Conservation (phyloP, 2,888 invertebrate genomes). For the Muschampia plurimacula region DNA sequence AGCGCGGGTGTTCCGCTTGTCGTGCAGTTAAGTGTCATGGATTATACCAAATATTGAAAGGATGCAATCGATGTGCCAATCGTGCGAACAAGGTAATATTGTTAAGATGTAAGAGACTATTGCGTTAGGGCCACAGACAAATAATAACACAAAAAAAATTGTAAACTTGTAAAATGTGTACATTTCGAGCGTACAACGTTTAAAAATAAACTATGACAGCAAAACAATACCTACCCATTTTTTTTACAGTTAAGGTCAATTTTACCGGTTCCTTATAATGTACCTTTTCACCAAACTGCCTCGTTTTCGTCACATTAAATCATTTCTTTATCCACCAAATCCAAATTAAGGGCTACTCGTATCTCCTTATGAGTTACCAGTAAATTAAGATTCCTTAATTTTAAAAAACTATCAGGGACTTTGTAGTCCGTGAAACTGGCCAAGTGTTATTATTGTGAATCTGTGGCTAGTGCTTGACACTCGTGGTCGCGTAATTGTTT, state of each 20-base stretch:
- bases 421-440: too few species aligned
- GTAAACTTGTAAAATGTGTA: not conserved
- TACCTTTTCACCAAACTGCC: too few species aligned
- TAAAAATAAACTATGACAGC: not conserved
- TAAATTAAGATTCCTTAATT: too few species aligned
- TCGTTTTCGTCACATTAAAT: too few species aligned
- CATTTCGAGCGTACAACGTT: not conserved
- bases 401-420: too few species aligned
- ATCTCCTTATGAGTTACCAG: too few species aligned
- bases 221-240: not conserved
- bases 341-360: too few species aligned
- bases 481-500: conserved; percentile 79
- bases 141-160: conserved; percentile 16
- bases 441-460: conserved; percentile 31
- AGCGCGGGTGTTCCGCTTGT: conserved; percentile 43
- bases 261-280: too few species aligned
- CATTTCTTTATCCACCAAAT: too few species aligned
- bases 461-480: conserved; percentile 57
- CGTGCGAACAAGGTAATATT: conserved; percentile 80
- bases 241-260: not conserved
- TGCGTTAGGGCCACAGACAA: conserved; percentile 61
- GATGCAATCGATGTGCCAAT: conserved; percentile 80
- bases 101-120: conserved; percentile 80
- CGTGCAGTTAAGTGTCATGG: conserved; percentile 47
- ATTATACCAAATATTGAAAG: conserved; percentile 79